Evolutionary conservation across 2,888 invertebrate species (phyloP), one percentile per base, ranked within the genome.

Genomic region (Agrotis ipsilon): DNA sequence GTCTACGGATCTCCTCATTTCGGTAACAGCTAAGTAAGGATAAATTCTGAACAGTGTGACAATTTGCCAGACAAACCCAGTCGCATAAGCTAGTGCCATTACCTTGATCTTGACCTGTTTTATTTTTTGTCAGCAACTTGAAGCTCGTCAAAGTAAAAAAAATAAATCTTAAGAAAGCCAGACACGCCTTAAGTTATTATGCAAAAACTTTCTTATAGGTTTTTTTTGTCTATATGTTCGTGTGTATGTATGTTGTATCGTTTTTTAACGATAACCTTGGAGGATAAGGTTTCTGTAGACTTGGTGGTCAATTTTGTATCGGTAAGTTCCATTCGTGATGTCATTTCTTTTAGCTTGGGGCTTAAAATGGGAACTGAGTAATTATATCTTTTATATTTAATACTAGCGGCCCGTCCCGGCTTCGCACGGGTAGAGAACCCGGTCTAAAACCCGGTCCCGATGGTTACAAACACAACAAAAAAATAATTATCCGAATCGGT

Each of bases 41-140:
- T 39, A 39, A 39, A 39, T 39, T 9, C 24, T 52, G 9, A 3
- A 24, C 32, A 32, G 0, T 52, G 46, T 32, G n/a, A 55, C 19
- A 46, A 18, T 24, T 46, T 61, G 16, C 3, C 68, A 68, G 68
- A 69, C 62, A 49, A 58, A 68, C 11, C 68, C 77, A 43, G 32
- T 19, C 5, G 11, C 11, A 0, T 11, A 39, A 27, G 18, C 68
- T 77, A 84, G 79, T 78, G 57, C 5, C 1, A 13, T 67, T 63
- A 77, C 89, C 90, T 89, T 89, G 90, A 86, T 86, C 87, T 83
- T 90, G 88, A 86, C 87, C 87, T 81, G 75, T 87, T 88, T 86
- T 87, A 84, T 74, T 89, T 88, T 89, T 90, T 87, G 83, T 72
- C 75, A 46, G 86, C 78, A 86, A 87, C 78, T 71, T 73, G 68